Percentiles rank a stretch among this genome's conserved stretches.
Conservation (phyloP, 2,113 vertebrate species). For the Pachyramphus minor region DNA sequence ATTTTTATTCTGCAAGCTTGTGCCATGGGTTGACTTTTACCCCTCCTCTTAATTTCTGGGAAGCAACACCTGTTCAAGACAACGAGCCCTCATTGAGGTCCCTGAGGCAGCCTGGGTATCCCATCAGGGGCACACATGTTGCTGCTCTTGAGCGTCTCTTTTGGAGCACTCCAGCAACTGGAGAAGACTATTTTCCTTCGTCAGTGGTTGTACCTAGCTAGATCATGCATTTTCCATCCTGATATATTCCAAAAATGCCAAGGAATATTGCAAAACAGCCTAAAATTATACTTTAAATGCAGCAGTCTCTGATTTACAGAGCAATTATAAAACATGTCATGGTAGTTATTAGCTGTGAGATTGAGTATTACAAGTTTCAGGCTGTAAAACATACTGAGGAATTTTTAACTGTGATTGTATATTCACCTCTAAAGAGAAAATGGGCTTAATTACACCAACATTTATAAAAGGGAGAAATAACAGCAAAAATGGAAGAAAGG, state of each 20-base stretch:
- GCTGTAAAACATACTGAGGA: not conserved
- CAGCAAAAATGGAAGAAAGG: not conserved
- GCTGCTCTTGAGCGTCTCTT: not conserved
- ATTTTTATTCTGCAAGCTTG: not conserved
- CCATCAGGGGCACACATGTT: not conserved
- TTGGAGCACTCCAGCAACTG: not conserved
- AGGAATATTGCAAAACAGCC: not conserved
- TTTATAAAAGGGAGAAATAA: conserved; percentile 21
- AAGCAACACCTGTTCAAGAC: not conserved
- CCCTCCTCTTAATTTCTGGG: not conserved
- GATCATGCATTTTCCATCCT: not conserved
- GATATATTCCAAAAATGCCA: not conserved
- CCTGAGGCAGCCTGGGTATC: not conserved
- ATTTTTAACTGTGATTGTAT: conserved; percentile 16
- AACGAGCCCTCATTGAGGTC: not conserved
- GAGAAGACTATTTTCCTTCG: not conserved
- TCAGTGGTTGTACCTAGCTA: not conserved
- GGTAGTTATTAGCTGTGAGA: conserved; percentile 15
- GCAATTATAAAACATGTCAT: conserved; percentile 26
- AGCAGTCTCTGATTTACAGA: conserved; percentile 3
- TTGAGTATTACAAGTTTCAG: not conserved
- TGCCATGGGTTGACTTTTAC: not conserved
- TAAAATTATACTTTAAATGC: not conserved
- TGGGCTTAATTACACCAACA: conserved; percentile 16
- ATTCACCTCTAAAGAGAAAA: conserved; percentile 42